Evolutionary conservation across 2,888 invertebrate species (phyloP).

Genomic region (Patella caerulea): DNA sequence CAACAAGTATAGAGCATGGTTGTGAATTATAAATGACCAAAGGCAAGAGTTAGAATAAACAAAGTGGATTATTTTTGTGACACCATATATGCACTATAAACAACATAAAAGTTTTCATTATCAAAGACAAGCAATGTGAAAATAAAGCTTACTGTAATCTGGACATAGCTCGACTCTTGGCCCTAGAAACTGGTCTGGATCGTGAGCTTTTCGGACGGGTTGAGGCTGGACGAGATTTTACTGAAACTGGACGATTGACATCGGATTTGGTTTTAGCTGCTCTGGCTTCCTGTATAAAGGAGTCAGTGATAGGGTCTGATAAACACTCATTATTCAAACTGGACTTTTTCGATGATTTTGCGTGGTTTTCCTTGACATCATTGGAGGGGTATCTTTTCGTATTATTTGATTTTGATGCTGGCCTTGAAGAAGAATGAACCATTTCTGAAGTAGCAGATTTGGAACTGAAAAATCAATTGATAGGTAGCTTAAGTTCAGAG

Average conservation of each 20-base stretch:
- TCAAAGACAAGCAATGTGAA: neutral
- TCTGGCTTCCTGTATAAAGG: conserved; percentile 5
- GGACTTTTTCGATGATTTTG: neutral
- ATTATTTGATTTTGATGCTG: too few species aligned
- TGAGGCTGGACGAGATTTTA: conserved; percentile 38
- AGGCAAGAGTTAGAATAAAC: too few species aligned
- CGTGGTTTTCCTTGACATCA: neutral
- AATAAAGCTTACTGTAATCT: neutral
- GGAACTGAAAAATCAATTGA: too few species aligned
- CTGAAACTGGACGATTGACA: conserved; percentile 17
- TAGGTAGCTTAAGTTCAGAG: too few species aligned
- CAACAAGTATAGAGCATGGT: too few species aligned
- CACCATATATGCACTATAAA: too few species aligned
- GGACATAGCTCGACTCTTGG: conserved; percentile 47
- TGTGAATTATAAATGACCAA: too few species aligned
- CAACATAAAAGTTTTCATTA: too few species aligned
- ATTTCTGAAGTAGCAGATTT: too few species aligned
- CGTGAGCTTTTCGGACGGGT: conserved; percentile 29
- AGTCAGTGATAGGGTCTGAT: neutral
- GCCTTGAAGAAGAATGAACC: too few species aligned
- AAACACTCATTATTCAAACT: neutral
- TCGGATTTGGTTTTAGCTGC: conserved; percentile 21
- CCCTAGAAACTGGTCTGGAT: conserved; percentile 48
- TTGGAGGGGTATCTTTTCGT: neutral
- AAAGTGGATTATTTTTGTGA: too few species aligned